A percentile compares a stretch with the other conserved stretches of the same genome.
Conservation (phyloP, 1,140 invertebrate species). For the Macrocentrus cingulum region DNA sequence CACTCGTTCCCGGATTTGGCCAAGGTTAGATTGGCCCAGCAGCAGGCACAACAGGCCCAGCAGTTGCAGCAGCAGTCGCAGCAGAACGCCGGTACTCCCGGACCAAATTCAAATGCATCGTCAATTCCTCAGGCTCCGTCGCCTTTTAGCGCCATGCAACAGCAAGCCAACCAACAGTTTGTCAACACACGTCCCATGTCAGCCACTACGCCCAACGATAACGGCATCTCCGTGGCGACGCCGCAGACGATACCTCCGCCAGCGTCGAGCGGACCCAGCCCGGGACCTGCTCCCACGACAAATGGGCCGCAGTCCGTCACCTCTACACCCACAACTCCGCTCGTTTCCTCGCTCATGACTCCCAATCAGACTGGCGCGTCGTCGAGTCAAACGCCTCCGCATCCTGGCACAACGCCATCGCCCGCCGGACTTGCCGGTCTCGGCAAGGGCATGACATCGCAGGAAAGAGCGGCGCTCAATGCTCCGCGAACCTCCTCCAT, state of each 20-base stretch:
- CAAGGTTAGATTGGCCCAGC: slow-evolving; percentile 60
- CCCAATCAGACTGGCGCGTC: slow-evolving; percentile 48
- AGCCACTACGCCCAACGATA: slow-evolving; percentile 48
- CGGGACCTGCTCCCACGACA: slow-evolving; percentile 44
- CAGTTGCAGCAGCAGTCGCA: slow-evolving; percentile 33
- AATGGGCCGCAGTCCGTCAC: slow-evolving; percentile 53
- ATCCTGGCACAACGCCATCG: slow-evolving; percentile 53
- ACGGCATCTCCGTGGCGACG: slow-evolving; percentile 43
- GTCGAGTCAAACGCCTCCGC: slow-evolving; percentile 55
- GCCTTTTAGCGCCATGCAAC: slow-evolving; percentile 54
- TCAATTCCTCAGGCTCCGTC: slow-evolving; percentile 57
- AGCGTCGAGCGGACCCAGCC: slow-evolving; percentile 50
- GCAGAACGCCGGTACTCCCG: slow-evolving; percentile 42
- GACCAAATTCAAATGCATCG: slow-evolving; percentile 40
- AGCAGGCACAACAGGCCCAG: slow-evolving; percentile 42
- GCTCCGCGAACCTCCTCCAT: slow-evolving; percentile 60
- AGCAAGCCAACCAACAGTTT: slow-evolving; percentile 49
- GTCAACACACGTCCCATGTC: slow-evolving; percentile 44
- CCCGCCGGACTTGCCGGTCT: slow-evolving; percentile 47
- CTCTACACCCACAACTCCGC: slow-evolving; percentile 52
- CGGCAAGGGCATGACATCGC: slow-evolving; percentile 59
- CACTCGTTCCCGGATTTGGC: slow-evolving; percentile 62
- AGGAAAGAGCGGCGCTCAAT: slow-evolving; percentile 55
- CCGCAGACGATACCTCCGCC: slow-evolving; percentile 50
- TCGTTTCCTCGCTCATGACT: slow-evolving; percentile 54